phyloP scores from a whole-genome alignment of 2,797 vertebrate species.

The Otus scops region DNA sequence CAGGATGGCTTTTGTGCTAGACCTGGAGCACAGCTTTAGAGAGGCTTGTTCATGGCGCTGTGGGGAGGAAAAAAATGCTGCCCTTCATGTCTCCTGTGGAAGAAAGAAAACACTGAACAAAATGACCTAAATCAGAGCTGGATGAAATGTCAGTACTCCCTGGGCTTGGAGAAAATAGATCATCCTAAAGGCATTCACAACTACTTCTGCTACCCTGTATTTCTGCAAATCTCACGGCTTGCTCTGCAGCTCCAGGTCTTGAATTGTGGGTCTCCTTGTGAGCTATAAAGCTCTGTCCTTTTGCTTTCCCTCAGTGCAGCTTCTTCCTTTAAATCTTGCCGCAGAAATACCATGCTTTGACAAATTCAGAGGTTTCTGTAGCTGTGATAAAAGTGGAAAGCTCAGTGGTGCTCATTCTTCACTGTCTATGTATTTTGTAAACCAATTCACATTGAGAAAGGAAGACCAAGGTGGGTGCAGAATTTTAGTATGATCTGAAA shows the following conservation, averaged over 20 bases:
- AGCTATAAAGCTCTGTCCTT: conserved; percentile 5
- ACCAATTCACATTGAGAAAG: background rate
- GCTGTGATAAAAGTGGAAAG: background rate
- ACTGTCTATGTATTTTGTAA: background rate
- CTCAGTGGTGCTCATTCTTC: conserved; percentile 2
- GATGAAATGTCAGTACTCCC: background rate
- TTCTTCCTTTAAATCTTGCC: conserved; percentile 31
- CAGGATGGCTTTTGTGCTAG: background rate
- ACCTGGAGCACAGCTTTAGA: background rate
- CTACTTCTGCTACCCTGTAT: background rate
- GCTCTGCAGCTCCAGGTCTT: background rate
- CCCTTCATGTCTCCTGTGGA: background rate
- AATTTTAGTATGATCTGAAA: background rate
- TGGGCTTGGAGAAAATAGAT: background rate
- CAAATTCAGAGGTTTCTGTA: conserved; percentile 8
- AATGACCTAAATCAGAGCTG: background rate
- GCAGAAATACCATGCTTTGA: conserved; percentile 24
- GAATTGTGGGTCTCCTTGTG: background rate
- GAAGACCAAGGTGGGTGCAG: background rate
- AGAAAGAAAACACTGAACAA: background rate
- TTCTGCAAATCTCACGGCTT: background rate
- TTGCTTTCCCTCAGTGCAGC: background rate
- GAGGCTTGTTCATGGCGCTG: background rate
- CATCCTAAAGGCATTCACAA: background rate
- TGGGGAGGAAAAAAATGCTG: background rate